These are phyloP conservation scores for Chroicocephalus ridibundus DNA, from an alignment of 2,113 vertebrate species.

Conservation along the genomic window DNA sequence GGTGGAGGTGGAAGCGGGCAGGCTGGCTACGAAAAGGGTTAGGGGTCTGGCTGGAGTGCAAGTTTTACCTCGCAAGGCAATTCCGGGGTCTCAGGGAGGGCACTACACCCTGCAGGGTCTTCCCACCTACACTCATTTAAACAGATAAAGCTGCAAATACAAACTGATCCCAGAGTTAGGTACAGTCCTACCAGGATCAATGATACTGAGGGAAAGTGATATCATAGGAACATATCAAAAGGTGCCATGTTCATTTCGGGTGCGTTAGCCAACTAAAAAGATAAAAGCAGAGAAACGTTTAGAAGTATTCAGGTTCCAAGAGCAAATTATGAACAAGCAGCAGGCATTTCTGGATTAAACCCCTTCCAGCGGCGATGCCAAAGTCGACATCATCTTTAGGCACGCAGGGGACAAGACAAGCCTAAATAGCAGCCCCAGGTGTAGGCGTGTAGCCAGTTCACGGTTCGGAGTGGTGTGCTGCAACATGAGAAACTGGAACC, in stretches of 20 bases:
- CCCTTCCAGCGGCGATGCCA: neutral
- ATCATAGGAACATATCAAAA: neutral
- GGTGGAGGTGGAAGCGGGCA: neutral
- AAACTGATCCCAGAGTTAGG: neutral
- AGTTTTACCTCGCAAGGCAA: neutral
- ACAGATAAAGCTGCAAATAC: neutral
- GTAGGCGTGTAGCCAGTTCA: neutral
- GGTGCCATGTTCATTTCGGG: neutral
- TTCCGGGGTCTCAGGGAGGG: neutral
- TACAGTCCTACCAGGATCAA: neutral
- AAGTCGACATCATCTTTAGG: neutral
- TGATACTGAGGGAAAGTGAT: neutral
- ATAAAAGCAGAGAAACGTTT: neutral
- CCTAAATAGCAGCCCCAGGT: neutral
- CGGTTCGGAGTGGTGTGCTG: neutral
- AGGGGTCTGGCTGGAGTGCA: neutral
- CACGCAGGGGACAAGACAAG: fast-evolving
- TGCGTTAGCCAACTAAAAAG: neutral
- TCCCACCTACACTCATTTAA: neutral
- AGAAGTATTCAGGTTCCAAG: neutral
- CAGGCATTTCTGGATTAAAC: neutral
- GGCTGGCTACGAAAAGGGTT: neutral
- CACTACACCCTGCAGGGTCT: neutral
- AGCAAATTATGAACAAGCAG: neutral
- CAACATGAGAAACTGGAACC: neutral